Percentiles rank a stretch among this genome's conserved stretches.
These are phyloP conservation scores for Hemibagrus guttatus DNA, from an alignment of 2,797 vertebrate species.

Conservation along the genomic window DNA sequence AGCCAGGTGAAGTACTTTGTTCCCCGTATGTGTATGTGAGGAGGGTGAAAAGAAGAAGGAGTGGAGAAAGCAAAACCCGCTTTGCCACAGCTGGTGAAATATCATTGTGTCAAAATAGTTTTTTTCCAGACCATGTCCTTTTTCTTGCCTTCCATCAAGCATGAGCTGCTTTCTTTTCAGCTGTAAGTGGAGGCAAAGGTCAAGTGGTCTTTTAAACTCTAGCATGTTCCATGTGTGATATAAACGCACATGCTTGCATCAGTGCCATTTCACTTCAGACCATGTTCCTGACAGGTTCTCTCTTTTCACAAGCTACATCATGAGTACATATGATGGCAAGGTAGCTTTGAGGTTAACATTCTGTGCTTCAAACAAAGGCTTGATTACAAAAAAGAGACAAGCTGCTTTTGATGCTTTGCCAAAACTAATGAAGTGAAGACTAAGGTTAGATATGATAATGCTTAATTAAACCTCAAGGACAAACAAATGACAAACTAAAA, in stretches of 20 bases:
- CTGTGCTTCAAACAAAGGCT: conserved; percentile 3
- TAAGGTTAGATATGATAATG: conserved; percentile 3
- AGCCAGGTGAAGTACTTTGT: conserved; percentile 38
- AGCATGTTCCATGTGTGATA: conserved; percentile 54
- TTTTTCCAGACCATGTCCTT: not conserved
- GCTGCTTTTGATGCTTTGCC: not conserved
- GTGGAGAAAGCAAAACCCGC: conserved; percentile 30
- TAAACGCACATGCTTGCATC: conserved; percentile 30
- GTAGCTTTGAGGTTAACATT: conserved; percentile 1
- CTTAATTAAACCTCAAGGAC: conserved; percentile 7
- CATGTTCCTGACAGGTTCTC: conserved; percentile 48
- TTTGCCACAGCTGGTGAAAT: conserved; percentile 30
- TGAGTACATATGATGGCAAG: not conserved
- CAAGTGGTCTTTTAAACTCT: conserved; percentile 51
- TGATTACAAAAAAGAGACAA: conserved; percentile 22
- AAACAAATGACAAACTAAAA: not conserved
- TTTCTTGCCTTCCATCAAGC: conserved; percentile 40
- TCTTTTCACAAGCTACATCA: conserved; percentile 18
- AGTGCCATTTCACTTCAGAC: conserved; percentile 41
- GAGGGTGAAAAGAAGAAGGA: not conserved
- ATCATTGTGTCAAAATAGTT: conserved; percentile 41
- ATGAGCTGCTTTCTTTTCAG: conserved; percentile 44
- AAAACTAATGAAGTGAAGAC: conserved; percentile 18
- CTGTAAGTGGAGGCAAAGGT: conserved; percentile 47
- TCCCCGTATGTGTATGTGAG: conserved; percentile 3